phyloP scores from a whole-genome alignment of 2,888 invertebrate genomes.

The Thecocarcelia acutangulata region DNA sequence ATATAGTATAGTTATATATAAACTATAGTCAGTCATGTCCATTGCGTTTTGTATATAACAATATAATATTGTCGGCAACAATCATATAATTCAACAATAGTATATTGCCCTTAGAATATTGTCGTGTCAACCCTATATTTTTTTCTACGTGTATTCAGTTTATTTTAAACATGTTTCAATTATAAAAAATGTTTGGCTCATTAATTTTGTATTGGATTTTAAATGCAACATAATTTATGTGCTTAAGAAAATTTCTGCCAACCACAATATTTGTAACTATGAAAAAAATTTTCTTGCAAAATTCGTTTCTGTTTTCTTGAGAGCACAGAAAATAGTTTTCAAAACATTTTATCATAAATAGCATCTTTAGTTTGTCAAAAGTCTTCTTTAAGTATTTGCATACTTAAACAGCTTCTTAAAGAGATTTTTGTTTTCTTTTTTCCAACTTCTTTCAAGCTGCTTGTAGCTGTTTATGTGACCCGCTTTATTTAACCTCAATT shows the following conservation, averaged over 20 bases:
- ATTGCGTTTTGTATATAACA: no score
- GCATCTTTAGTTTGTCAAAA: background rate
- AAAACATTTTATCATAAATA: background rate
- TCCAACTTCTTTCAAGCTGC: background rate
- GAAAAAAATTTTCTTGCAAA: no score
- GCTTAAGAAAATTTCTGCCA: background rate
- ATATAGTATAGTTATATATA: no score
- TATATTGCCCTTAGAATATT: no score
- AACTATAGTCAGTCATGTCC: no score
- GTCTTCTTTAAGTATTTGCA: no score
- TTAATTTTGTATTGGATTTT: constrained; percentile 49
- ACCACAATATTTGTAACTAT: constrained; percentile 23
- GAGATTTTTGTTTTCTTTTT: background rate
- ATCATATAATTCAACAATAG: no score
- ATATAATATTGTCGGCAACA: no score
- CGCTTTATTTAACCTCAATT: constrained; percentile 56
- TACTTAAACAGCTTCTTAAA: constrained; percentile 16
- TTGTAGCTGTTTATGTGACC: constrained; percentile 34
- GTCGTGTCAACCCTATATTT: no score
- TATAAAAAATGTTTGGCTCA: constrained; percentile 19
- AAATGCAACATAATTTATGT: constrained; percentile 26
- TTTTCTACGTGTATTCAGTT: no score
- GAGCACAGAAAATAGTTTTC: no score
- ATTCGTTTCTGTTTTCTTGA: no score
- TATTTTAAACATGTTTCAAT: constrained; percentile 32